These are phyloP conservation scores for Delichon dasypus DNA, from an alignment of 2,797 vertebrate genomes.

Conservation along the genomic window DNA sequence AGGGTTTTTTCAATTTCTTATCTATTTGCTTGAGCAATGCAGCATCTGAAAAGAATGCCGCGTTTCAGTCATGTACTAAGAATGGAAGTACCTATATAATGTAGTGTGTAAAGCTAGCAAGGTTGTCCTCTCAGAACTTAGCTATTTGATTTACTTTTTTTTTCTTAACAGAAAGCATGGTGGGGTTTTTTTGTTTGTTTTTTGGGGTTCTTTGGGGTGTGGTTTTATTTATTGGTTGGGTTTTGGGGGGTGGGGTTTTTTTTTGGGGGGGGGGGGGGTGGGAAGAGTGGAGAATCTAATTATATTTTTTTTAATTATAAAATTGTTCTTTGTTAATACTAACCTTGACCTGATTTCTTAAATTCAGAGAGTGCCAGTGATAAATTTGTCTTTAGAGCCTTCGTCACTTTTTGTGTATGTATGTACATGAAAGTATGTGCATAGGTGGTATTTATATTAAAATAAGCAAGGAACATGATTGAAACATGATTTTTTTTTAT, in stretches of 20 bases:
- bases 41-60: neutral
- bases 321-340: slow-evolving; percentile 43
- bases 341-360: slow-evolving; percentile 59
- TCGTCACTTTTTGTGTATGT: neutral
- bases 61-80: neutral
- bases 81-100: neutral
- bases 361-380: neutral
- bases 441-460: neutral
- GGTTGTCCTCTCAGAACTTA: slow-evolving; percentile 5
- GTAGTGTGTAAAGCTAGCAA: neutral
- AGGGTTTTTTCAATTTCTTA: neutral
- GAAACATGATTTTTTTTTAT: neutral
- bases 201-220: neutral
- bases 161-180: neutral
- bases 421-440: neutral
- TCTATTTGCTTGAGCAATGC: neutral
- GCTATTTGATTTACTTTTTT: slow-evolving; percentile 15
- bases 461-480: neutral
- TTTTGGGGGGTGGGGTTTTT: neutral
- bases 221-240: too few relatives aligned
- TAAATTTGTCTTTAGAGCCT: neutral
- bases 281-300: slow-evolving; percentile 11
- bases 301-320: slow-evolving; percentile 61
- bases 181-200: too few relatives aligned
- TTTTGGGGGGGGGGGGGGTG: neutral